Evolutionary conservation across 2,113 vertebrate species (phyloP).

Genomic region (Neolamprologus modestus): DNA sequence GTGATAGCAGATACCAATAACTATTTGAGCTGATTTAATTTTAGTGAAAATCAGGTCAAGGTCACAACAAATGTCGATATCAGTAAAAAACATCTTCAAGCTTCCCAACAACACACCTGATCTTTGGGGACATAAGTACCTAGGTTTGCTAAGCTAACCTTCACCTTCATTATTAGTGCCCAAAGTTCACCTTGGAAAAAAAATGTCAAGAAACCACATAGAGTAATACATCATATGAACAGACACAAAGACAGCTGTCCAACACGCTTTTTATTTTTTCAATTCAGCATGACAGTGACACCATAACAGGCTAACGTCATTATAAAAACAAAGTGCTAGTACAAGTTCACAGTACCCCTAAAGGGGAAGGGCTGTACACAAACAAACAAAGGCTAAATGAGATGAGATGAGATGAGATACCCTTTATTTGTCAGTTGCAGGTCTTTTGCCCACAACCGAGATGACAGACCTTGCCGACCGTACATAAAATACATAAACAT

Average conservation of each 20-base stretch:
- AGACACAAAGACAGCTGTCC: not conserved
- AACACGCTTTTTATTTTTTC: not conserved
- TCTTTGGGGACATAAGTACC: not conserved
- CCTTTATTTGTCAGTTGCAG: too few relatives aligned
- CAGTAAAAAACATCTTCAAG: not conserved
- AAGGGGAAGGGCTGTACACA: not conserved
- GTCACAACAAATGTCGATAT: not conserved
- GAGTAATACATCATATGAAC: not conserved
- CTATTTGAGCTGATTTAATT: not conserved
- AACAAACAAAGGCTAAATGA: not conserved
- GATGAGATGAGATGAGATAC: too few relatives aligned
- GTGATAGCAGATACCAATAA: not conserved
- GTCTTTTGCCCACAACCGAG: too few relatives aligned
- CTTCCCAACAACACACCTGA: not conserved
- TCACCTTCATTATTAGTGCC: not conserved
- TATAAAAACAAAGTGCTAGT: not conserved
- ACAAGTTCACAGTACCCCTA: not conserved
- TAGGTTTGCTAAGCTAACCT: not conserved
- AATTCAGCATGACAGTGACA: not conserved
- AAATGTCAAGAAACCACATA: not conserved
- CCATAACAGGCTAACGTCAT: not conserved
- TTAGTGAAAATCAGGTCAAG: not conserved
- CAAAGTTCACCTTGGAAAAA: not conserved
- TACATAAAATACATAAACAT: too few relatives aligned
- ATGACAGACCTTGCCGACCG: too few relatives aligned